Conservation (phyloP, 2,888 invertebrate genomes). For the Diplazon laetatorius region DNA sequence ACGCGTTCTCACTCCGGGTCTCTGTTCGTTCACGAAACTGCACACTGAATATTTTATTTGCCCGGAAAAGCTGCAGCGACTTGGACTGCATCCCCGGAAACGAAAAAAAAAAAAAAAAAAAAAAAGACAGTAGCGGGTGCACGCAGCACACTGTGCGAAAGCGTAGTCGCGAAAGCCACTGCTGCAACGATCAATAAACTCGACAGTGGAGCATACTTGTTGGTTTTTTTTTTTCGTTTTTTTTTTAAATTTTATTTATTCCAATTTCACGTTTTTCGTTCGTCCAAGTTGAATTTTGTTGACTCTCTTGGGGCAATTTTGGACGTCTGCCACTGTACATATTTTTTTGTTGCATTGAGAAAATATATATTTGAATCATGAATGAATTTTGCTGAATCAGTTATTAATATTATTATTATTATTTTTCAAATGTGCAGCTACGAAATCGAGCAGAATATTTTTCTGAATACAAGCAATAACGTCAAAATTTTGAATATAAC, state of each 20-base stretch:
- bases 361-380: background rate
- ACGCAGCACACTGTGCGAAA: slow-evolving; percentile 39
- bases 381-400: background rate
- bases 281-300: no score
- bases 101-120: no score
- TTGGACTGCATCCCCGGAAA: slow-evolving; percentile 56
- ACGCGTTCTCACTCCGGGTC: no score
- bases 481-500: no score
- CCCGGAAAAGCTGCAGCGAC: slow-evolving; percentile 51
- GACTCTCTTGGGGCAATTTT: background rate
- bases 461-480: no score
- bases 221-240: background rate
- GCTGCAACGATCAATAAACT: slow-evolving; percentile 16
- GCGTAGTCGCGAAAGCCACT: slow-evolving; percentile 1
- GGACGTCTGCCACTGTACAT: background rate
- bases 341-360: background rate
- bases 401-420: no score
- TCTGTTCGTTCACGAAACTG: slow-evolving; percentile 54
- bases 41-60: slow-evolving; percentile 62
- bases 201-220: slow-evolving; percentile 1
- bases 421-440: no score
- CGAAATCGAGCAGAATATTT: no score
- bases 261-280: no score
- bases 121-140: slow-evolving; percentile 39
- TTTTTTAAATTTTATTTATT: no score